Evolutionary conservation across 2,113 vertebrate genomes (phyloP).

Genomic region (Ranitomeya imitator): DNA sequence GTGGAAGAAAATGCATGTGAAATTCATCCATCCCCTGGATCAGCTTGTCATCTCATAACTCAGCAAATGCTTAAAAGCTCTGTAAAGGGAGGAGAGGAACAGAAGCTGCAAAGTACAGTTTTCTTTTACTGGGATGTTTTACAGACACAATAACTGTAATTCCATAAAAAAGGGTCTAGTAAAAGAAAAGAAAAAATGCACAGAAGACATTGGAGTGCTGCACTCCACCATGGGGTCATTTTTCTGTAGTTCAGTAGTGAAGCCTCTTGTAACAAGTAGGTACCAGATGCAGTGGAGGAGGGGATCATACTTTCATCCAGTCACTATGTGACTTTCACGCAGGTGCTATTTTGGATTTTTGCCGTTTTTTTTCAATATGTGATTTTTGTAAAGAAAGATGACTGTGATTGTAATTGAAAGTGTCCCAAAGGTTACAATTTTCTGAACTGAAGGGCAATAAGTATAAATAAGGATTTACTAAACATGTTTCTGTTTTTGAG

Average conservation of each 20-base stretch:
- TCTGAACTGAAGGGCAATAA: too few species aligned
- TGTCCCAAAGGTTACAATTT: neutral
- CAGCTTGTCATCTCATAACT: neutral
- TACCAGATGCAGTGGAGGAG: neutral
- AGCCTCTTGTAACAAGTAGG: neutral
- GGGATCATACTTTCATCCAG: neutral
- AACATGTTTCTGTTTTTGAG: too few species aligned
- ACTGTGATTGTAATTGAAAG: neutral
- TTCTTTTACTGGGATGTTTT: neutral
- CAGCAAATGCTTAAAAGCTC: neutral
- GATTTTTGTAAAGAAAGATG: neutral
- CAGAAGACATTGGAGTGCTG: neutral
- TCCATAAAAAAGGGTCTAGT: neutral
- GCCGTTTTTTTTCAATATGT: neutral
- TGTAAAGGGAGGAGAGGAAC: neutral
- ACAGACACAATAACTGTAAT: neutral
- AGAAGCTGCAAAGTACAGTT: neutral
- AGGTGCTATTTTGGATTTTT: neutral
- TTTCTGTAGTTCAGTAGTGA: neutral
- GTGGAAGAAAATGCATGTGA: conserved; percentile 27
- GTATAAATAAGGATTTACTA: too few species aligned
- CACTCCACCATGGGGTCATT: neutral
- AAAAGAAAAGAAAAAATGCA: neutral
- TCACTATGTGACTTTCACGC: neutral
- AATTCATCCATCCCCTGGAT: conserved; percentile 31